These are phyloP conservation scores for Aphelenchoides avenae DNA, from an alignment of 1,140 invertebrate species.

Conservation along the genomic window DNA sequence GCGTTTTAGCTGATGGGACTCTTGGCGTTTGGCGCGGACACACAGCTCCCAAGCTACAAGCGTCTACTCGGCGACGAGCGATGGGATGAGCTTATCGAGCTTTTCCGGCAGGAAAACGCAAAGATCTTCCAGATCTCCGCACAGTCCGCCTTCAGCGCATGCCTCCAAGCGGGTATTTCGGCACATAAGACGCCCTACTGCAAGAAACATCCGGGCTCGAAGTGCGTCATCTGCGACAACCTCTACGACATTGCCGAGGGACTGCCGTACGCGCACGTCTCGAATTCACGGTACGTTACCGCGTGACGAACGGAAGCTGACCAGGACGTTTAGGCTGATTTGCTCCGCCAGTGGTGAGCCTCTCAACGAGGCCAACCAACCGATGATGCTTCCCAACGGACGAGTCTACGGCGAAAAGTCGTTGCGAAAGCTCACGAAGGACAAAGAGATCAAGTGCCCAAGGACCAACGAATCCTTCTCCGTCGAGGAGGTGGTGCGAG, in stretches of 20 bases:
- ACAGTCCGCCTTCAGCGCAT: constrained; percentile 83
- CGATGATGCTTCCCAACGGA: constrained; percentile 95
- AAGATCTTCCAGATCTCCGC: constrained; percentile 69
- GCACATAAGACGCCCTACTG: constrained; percentile 45
- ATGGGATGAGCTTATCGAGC: constrained; percentile 27
- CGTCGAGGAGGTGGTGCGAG: constrained; percentile 11
- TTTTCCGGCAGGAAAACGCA: constrained; percentile 39
- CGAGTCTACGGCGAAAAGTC: constrained; percentile 39
- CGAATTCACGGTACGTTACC: constrained; percentile 58
- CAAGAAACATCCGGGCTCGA: constrained; percentile 29
- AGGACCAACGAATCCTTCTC: constrained; percentile 15
- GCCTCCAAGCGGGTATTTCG: constrained; percentile 66
- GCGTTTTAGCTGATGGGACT: constrained; percentile 36
- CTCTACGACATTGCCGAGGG: constrained; percentile 78
- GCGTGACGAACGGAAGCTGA: not conserved
- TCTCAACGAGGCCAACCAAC: constrained; percentile 94
- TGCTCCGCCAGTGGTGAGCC: constrained; percentile 82
- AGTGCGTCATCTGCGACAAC: constrained; percentile 87
- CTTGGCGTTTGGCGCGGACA: constrained; percentile 24
- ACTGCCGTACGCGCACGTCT: constrained; percentile 90
- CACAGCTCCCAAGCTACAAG: constrained; percentile 18
- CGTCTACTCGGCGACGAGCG: constrained; percentile 40
- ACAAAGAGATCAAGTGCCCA: constrained; percentile 27
- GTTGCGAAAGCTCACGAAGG: constrained; percentile 17
- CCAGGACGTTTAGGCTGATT: constrained; percentile 68